A percentile compares a stretch with the other conserved stretches of the same genome.
phyloP scores from a whole-genome alignment of 35 echinoderm and acorn worm species.

The Ophiothrix spiculata region DNA sequence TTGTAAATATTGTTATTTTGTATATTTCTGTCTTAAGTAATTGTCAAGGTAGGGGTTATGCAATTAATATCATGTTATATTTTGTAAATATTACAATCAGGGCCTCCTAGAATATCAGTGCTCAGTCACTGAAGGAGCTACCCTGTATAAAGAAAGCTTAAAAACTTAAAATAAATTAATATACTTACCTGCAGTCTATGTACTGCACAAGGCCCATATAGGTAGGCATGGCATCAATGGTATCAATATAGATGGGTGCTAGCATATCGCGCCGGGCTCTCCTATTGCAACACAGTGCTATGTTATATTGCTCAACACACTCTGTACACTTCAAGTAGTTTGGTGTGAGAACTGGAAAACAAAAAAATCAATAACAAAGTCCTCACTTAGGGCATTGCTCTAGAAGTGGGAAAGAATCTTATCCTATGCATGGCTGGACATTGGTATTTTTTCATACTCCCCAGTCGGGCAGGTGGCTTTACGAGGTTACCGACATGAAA shows the following conservation, averaged over 20 bases:
- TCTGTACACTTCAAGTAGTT: slow-evolving; percentile 53
- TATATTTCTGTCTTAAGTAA: not conserved
- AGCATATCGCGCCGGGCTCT: slow-evolving; percentile 67
- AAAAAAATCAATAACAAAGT: not conserved
- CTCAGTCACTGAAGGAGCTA: no score
- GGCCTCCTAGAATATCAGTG: no score
- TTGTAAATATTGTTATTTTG: not conserved
- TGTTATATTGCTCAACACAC: slow-evolving; percentile 89
- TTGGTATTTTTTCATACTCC: no score
- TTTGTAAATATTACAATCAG: no score
- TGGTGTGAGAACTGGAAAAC: slow-evolving; percentile 65
- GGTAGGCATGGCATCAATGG: slow-evolving; percentile 60
- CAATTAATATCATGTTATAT: not conserved
- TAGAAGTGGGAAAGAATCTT: no score
- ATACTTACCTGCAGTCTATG: slow-evolving; percentile 73
- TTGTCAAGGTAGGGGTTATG: not conserved
- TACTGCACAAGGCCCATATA: slow-evolving; percentile 92
- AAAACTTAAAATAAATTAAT: not conserved
- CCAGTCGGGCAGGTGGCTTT: no score
- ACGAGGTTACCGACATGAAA: no score
- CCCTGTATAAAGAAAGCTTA: not conserved
- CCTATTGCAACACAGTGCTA: slow-evolving; percentile 92
- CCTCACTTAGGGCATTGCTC: not conserved
- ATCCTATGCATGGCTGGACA: no score
- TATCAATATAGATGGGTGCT: slow-evolving; percentile 69